Percentiles rank a stretch among this genome's conserved stretches.
phyloP scores from a whole-genome alignment of 1,140 invertebrate species.

The Sycophila sp. region DNA sequence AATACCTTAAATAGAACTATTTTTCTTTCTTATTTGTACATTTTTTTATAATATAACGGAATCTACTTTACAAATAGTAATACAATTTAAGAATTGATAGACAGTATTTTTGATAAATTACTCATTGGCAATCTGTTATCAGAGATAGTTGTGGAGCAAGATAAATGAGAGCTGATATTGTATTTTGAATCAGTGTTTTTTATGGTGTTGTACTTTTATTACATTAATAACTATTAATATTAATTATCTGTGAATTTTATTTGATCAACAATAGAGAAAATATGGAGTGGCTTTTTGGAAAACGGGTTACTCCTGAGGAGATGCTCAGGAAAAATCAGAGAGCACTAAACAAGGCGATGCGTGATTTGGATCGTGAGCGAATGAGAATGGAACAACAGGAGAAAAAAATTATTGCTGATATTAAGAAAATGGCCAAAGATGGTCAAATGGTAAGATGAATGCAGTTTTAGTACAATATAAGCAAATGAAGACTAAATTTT shows the following conservation, averaged over 20 bases:
- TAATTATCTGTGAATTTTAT: neutral
- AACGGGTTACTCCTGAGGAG: slow-evolving; percentile 95
- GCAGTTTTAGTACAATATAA: neutral
- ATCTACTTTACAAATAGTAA: too few relatives aligned
- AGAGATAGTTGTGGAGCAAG: too few relatives aligned
- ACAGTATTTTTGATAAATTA: slow-evolving; percentile 11
- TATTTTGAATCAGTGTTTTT: too few relatives aligned
- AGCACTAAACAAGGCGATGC: slow-evolving; percentile 98
- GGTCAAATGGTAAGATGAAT: slow-evolving; percentile 97
- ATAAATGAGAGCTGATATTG: too few relatives aligned
- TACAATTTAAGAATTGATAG: neutral
- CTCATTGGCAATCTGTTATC: too few relatives aligned
- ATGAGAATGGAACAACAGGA: slow-evolving; percentile 98
- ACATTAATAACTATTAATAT: too few relatives aligned
- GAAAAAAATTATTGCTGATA: slow-evolving; percentile 98
- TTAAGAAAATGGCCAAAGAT: slow-evolving; percentile 99
- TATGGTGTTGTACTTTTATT: neutral
- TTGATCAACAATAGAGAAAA: slow-evolving; percentile 37
- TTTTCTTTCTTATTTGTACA: too few relatives aligned
- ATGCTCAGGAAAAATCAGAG: slow-evolving; percentile 98
- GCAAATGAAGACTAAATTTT: too few relatives aligned
- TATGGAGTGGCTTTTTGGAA: slow-evolving; percentile 98
- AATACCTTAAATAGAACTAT: too few relatives aligned
- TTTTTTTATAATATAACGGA: too few relatives aligned
- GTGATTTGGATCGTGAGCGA: slow-evolving; percentile 94